Percentiles rank a stretch among this genome's conserved stretches.
These are phyloP conservation scores for Girardia tigrina DNA, from an alignment of 2,888 invertebrate genomes.

Conservation along the genomic window DNA sequence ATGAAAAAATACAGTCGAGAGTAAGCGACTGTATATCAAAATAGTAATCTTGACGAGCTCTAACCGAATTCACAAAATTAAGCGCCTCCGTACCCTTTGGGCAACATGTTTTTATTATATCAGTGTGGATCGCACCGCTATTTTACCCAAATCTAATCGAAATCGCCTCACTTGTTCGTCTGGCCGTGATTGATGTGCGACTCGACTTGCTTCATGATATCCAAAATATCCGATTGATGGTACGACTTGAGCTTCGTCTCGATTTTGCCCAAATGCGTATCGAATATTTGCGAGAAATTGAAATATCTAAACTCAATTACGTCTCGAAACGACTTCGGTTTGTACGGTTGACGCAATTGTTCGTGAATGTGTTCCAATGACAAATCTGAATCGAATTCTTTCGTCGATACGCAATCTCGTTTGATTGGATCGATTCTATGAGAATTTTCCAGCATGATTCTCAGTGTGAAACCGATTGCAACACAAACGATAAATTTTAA, in stretches of 20 bases:
- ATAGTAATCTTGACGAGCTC: too few relatives aligned
- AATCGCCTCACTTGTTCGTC: not conserved
- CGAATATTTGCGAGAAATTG: not conserved
- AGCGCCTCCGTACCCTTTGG: too few relatives aligned
- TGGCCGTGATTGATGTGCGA: not conserved
- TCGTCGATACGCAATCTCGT: not conserved
- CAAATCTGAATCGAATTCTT: not conserved
- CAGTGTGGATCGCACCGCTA: too few relatives aligned
- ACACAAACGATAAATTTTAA: not conserved
- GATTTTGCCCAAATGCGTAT: not conserved
- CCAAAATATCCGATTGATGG: not conserved
- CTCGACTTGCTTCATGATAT: not conserved
- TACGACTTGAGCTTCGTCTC: not conserved
- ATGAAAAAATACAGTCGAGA: too few relatives aligned
- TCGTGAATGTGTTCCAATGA: not conserved
- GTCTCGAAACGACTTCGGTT: not conserved
- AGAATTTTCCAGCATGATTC: not conserved
- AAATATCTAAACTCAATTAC: not conserved
- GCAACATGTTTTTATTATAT: too few relatives aligned
- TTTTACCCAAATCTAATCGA: too few relatives aligned
- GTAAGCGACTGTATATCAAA: too few relatives aligned
- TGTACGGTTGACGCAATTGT: not conserved
- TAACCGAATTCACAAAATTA: too few relatives aligned
- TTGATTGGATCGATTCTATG: not conserved
- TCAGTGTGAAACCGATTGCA: not conserved